Conservation (phyloP, 2,888 invertebrate genomes). For the Agrenia bidenticulata region DNA sequence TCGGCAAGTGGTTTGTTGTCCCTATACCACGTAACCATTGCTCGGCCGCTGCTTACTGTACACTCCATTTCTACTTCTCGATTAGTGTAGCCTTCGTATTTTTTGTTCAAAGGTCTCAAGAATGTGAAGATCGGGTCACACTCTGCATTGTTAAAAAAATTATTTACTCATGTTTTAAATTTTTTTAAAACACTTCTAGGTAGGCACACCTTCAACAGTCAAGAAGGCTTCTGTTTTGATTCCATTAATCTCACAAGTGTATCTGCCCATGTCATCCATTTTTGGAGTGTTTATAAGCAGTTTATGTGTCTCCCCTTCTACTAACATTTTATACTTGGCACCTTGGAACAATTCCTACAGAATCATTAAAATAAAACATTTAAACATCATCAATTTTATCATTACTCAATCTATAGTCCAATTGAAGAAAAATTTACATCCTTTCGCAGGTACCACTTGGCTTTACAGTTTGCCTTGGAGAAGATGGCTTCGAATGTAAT, state of each 20-base stretch:
- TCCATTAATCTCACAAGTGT: conserved; percentile 91
- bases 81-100: conserved; percentile 81
- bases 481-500: conserved; percentile 91
- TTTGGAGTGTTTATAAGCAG: conserved; percentile 86
- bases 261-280: conserved; percentile 96
- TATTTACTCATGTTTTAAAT: background rate
- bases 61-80: conserved; percentile 92
- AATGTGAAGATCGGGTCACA: conserved; percentile 93
- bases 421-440: conserved; percentile 69
- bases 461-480: conserved; percentile 92
- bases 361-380: background rate
- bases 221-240: conserved; percentile 85
- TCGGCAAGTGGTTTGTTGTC: conserved; percentile 73
- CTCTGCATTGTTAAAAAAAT: conserved; percentile 66
- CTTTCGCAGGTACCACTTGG: conserved; percentile 88
- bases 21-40: conserved; percentile 91
- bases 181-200: background rate
- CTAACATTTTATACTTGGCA: conserved; percentile 93
- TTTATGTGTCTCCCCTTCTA: conserved; percentile 86
- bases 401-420: background rate
- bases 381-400: background rate
- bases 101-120: conserved; percentile 84
- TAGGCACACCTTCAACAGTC: conserved; percentile 77
- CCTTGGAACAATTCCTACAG: conserved; percentile 89
- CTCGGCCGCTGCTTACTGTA: conserved; percentile 88